These are phyloP conservation scores for Deilephila elpenor DNA, from an alignment of 2,888 invertebrate species.

Conservation along the genomic window DNA sequence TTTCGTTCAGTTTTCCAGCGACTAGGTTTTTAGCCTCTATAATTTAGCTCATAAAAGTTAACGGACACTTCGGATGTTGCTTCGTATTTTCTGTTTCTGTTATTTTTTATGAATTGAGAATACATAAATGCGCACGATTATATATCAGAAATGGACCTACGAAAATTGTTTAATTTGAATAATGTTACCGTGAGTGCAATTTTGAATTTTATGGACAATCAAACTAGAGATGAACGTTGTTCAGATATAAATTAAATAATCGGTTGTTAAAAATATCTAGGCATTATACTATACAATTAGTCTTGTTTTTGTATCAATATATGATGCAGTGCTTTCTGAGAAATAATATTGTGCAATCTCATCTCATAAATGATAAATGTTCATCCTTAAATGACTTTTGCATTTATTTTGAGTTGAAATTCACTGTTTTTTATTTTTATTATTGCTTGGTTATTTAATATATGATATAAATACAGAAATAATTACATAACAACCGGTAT, in stretches of 20 bases:
- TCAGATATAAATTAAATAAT: conserved; percentile 36
- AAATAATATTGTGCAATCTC: neutral
- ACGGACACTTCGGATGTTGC: conserved; percentile 25
- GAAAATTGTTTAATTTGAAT: conserved; percentile 65
- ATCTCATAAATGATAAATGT: too few species aligned
- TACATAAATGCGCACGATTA: conserved; percentile 43
- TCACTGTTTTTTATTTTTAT: neutral
- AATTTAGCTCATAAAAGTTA: conserved; percentile 31
- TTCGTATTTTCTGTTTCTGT: conserved; percentile 34
- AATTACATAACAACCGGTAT: too few species aligned
- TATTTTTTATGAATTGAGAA: conserved; percentile 32
- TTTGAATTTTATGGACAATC: conserved; percentile 69
- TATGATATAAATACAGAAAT: too few species aligned
- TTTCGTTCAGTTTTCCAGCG: conserved; percentile 19
- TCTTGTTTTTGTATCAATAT: neutral
- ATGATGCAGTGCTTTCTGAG: neutral
- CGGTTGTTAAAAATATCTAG: conserved; percentile 15
- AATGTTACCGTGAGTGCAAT: conserved; percentile 67
- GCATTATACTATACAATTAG: neutral
- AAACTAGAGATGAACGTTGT: conserved; percentile 49
- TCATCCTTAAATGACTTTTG: too few species aligned
- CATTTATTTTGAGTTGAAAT: neutral
- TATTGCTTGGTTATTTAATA: too few species aligned
- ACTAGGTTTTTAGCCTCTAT: conserved; percentile 24
- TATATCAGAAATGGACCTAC: conserved; percentile 52